Evolutionary conservation across 1,140 invertebrate species (phyloP), one percentile per base, ranked within the genome.

Genomic region (Musca vetustissima): DNA sequence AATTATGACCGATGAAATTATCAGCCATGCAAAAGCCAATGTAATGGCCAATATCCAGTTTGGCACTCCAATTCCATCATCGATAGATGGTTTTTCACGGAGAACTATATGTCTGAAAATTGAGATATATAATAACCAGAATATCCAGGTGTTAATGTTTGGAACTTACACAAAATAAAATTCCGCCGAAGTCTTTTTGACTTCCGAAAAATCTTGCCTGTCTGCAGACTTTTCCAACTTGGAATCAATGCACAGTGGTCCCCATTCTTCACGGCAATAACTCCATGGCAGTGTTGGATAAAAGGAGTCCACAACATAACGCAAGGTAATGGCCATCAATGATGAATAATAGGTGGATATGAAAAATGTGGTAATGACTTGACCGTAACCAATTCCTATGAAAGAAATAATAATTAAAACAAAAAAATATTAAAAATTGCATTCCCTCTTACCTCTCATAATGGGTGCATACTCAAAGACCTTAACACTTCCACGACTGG

Each of bases 41-140:
- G 91, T 92, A 0, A 95, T 75, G 0, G 88, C 87, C 25, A 96
- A 83, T 76, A 90, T 88, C 91, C 90, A 93, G 69, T 92, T 85
- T 0, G 91, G 91, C 1, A 79, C 65, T 15, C 93, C 80, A 28
- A 91, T 84, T 9, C 89, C 88, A 71, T 90, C 85, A 49, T 85
- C 78, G 47, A 92, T 89, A 68, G 85, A 84, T 24, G 83, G 73
- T 32, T 85, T 87, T 74, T 91, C 86, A 57, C 86, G 84, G 69
- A 91, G 83, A 2, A 89, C 88, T 25, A 83, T 81, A 47, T 85
- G 83, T 55, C 88, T 89, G 72, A 0, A n/a, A 66, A 66, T 28
- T 24, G 22, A n/a, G 17, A 79, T 89, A 88, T 79, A 4, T 86
- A 72, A 0, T 90, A 76, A 75, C 86, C 85, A 3, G 28, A 28